phyloP scores from a whole-genome alignment of 2,888 invertebrate genomes.

The Pachymerium ferrugineum region DNA sequence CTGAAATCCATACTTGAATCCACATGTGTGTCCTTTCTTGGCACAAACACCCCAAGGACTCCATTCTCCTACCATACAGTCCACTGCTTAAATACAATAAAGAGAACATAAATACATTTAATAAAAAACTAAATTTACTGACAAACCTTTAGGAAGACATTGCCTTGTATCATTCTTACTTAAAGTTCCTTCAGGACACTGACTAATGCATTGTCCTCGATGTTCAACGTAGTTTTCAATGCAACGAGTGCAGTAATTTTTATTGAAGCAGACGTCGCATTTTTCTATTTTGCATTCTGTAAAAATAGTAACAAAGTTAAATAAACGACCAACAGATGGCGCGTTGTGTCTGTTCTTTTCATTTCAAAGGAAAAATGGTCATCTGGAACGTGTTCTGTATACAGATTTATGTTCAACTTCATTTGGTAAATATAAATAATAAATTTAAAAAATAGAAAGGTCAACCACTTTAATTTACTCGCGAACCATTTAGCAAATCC shows the following conservation, averaged over 20 bases:
- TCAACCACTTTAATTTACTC: no score
- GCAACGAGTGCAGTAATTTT: conserved; percentile 32
- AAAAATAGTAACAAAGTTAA: conserved; percentile 1
- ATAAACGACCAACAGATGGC: no score
- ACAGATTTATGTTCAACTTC: no score
- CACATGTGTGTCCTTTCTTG: conserved; percentile 33
- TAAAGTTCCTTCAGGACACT: conserved; percentile 30
- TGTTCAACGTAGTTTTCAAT: conserved; percentile 21
- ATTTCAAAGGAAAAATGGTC: not conserved
- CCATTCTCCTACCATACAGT: conserved; percentile 33
- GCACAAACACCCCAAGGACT: conserved; percentile 34
- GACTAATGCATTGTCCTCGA: conserved; percentile 29
- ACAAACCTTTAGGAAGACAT: conserved; percentile 34
- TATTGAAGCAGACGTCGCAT: conserved; percentile 33
- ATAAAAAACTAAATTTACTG: not conserved
- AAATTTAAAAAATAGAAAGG: no score
- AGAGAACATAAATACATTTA: not conserved
- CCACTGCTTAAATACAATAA: not conserved
- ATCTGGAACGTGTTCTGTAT: no score
- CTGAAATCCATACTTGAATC: conserved; percentile 33
- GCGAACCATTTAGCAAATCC: no score
- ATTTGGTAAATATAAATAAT: no score
- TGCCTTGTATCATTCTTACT: conserved; percentile 10
- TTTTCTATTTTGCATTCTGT: conserved; percentile 31
- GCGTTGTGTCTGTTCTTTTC: no score